Base-by-base conservation (phyloP, 2,888 invertebrate genomes). In the Microctonus hyperodae region DNA sequence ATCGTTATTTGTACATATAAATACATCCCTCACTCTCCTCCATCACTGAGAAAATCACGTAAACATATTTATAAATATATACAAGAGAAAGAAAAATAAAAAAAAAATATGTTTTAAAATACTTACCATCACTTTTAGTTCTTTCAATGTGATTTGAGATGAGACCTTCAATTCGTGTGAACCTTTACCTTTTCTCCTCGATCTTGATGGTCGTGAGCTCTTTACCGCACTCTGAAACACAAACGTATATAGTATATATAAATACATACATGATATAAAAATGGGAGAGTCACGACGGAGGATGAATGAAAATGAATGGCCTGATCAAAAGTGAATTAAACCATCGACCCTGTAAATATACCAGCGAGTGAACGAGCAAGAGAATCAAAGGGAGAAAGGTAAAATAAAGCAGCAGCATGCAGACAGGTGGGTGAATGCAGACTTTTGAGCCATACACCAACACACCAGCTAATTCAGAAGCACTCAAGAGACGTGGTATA, bases 61-160 rank as follows among this genome's bases (percentile, higher is more conserved):
- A 56, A 31, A 33, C n/a, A 56, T 20, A 5, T 56, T 56, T 56
- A 33, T 56, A n/a, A 20, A 20, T 56, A 16, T 56, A 31, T 10
- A 50, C 2, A 33, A 56, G 5, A 56, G 16, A 13, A 25, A n/a
- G 20, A 64, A 25, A 33, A 33, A 40, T 16, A 55, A n/a, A 40
- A 25, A 60, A 3, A 50, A 35, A 10, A 35, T 35, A 35, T 23
- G 25, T 25, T 51, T 25, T 0, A 23, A 3, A 22, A 61, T 28
- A 74, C 78, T 77, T 66, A 82, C 82, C 82, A 81, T 79, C 35
- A 82, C 76, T 75, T 82, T 82, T 22, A 82, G 75, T 57, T 81
- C 81, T 66, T 79, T 81, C 37, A 82, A 67, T 11, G 82, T 82
- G 64, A 79, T 81, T 59, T 78, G 78, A 10, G 82, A 82, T 13